Base-by-base conservation (phyloP, 2,797 vertebrate genomes). In the Clarias fuscus region DNA sequence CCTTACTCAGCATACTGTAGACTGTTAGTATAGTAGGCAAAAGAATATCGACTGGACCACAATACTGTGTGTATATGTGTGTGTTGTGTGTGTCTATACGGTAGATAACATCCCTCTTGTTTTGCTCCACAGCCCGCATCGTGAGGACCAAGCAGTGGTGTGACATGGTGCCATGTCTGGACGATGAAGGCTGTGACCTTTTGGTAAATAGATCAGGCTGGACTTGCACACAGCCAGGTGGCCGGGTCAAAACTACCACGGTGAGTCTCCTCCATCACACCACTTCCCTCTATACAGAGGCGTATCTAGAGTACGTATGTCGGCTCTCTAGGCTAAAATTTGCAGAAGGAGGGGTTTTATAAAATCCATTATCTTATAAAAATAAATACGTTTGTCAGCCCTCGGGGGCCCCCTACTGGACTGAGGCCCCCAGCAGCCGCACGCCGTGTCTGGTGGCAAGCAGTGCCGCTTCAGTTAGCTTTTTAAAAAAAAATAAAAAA, bases 141-240 rank as follows among this genome's bases (percentile, higher is more conserved):
- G 98, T 99, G 93, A 97, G 94, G 94, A 97, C 97, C 88, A 98
- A 96, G 96, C 98, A 98, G 95, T 99, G 98, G 98, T 99, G 98
- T 94, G 97, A 98, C 94, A 99, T 99, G 98, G 96, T 98, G 91
- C 98, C 98, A 20, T 99, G 98, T 94, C 96, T 99, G 96, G 98
- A 99, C 94, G 97, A 98, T 84, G 98, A 99, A 94, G 97, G 97
- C 94, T 99, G 98, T 88, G 97, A 98, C 95, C 95, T 99, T 95
- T 94, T 99, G 94, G 96, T 98, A 95, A 99, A 99, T 96, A 97
- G 96, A 95, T 99, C 98, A 90, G 98, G 98, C 93, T 99, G 98
- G 98, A 99, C 98, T 93, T 99, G 98, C 96, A 99, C 98, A 84
- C 98, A 98, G 95, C 98, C 98, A n/a, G 98, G 98, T 89, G 98